phyloP scores from a whole-genome alignment of 2,888 invertebrate species.

The Hemicrepidius hirtus region DNA sequence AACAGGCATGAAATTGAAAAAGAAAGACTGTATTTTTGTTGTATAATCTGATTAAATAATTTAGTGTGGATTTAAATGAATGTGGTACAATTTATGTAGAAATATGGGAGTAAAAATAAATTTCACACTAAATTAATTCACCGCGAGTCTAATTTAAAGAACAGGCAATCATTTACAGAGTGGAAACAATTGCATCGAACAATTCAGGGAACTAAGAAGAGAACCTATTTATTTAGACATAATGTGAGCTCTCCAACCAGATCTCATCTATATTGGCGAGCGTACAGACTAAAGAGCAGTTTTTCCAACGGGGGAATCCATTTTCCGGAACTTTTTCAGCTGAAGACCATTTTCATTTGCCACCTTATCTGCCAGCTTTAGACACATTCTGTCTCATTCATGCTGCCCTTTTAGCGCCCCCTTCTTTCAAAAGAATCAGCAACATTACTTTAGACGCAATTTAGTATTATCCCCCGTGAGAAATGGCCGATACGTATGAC shows the following conservation, averaged over 20 bases:
- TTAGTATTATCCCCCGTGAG: conserved; percentile 43
- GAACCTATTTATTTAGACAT: conserved; percentile 56
- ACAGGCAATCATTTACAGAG: conserved; percentile 47
- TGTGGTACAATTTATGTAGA: conserved; percentile 52
- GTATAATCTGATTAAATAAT: too few relatives aligned
- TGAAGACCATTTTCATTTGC: conserved; percentile 55
- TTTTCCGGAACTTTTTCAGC: conserved; percentile 53
- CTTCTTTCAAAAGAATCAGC: conserved; percentile 51
- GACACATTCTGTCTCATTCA: conserved; percentile 53
- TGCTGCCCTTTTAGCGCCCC: conserved; percentile 46
- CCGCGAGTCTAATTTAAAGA: conserved; percentile 45
- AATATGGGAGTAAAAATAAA: conserved; percentile 51
- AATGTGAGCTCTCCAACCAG: conserved; percentile 51
- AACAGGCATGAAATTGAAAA: too few relatives aligned
- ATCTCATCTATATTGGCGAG: conserved; percentile 53
- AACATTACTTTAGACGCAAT: conserved; percentile 50
- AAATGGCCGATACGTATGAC: conserved; percentile 45
- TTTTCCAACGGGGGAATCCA: conserved; percentile 51
- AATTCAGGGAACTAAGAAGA: conserved; percentile 34
- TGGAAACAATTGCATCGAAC: conserved; percentile 50
- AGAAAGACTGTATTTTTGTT: too few relatives aligned
- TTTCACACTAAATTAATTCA: conserved; percentile 56
- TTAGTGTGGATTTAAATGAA: conserved; percentile 50
- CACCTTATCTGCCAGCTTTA: conserved; percentile 54
- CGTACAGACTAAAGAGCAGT: conserved; percentile 48